Conservation (phyloP, 2,797 vertebrate genomes). For the Parauchenoglanis punctatus region DNA sequence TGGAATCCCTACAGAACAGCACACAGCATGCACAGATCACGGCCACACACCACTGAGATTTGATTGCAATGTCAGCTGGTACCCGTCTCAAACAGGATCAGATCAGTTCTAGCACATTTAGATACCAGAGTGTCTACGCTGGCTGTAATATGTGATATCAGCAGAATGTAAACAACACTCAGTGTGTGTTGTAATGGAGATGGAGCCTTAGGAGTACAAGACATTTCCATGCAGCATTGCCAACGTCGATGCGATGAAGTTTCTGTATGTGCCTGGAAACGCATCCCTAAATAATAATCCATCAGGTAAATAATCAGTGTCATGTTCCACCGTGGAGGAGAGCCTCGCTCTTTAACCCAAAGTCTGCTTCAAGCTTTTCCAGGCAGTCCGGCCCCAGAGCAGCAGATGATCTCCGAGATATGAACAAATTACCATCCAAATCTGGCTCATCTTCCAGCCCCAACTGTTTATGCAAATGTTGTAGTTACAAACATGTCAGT, state of each 20-base stretch:
- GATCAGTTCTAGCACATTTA: background rate
- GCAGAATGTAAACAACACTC: background rate
- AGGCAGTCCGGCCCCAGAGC: conserved; percentile 57
- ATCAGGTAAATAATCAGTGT: background rate
- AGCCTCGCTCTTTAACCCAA: conserved; percentile 31
- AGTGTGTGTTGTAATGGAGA: background rate
- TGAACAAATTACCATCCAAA: conserved; percentile 56
- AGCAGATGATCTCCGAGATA: conserved; percentile 59
- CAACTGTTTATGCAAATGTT: conserved; percentile 58
- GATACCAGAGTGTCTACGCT: background rate
- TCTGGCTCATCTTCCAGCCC: conserved; percentile 54
- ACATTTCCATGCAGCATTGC: background rate
- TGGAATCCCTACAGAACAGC: conserved; percentile 5
- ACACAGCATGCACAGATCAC: conserved; percentile 17
- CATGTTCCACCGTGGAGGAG: background rate
- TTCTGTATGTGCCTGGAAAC: background rate
- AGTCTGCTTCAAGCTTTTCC: conserved; percentile 35
- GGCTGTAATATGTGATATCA: background rate
- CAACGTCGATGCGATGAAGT: background rate
- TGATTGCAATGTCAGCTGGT: conserved; percentile 15
- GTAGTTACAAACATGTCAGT: conserved; percentile 57
- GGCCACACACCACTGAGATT: conserved; percentile 5
- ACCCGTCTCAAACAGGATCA: background rate
- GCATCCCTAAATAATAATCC: background rate
- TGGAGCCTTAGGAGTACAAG: background rate